Percentiles rank a stretch among this genome's conserved stretches.
Evolutionary conservation across 2,888 invertebrate species (phyloP).

Genomic region (Zelleria hepariella): DNA sequence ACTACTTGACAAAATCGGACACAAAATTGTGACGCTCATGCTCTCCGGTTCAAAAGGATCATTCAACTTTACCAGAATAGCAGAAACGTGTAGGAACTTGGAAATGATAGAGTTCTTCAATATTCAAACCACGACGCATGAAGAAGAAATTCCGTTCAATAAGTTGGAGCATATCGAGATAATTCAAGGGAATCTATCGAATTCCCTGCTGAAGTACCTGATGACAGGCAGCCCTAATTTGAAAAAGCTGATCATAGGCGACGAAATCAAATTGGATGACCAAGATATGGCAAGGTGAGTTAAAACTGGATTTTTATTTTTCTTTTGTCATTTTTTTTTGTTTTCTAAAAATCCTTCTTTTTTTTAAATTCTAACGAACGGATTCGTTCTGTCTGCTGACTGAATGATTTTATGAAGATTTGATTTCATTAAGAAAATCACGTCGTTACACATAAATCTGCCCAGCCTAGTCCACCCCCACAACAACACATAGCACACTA

Average conservation of each 20-base stretch:
- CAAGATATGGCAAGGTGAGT: slow-evolving; percentile 75
- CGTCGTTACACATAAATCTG: too few relatives aligned
- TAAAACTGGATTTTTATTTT: not conserved
- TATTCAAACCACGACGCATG: slow-evolving; percentile 73
- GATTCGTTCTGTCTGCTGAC: too few relatives aligned
- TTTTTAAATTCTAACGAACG: too few relatives aligned
- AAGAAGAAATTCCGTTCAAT: slow-evolving; percentile 70
- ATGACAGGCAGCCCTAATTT: slow-evolving; percentile 73
- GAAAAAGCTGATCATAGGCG: slow-evolving; percentile 75
- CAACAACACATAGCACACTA: too few relatives aligned
- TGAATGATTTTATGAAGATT: too few relatives aligned
- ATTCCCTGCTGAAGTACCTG: slow-evolving; percentile 71
- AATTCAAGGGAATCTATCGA: slow-evolving; percentile 74
- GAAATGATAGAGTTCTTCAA: slow-evolving; percentile 77
- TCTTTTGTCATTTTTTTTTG: not conserved
- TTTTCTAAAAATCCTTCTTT: too few relatives aligned
- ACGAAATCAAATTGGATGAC: slow-evolving; percentile 76
- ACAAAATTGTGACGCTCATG: slow-evolving; percentile 69
- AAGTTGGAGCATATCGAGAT: slow-evolving; percentile 77
- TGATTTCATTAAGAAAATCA: too few relatives aligned
- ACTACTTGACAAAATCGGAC: slow-evolving; percentile 68
- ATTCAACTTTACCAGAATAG: slow-evolving; percentile 72
- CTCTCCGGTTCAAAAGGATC: slow-evolving; percentile 71
- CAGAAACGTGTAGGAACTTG: slow-evolving; percentile 72
- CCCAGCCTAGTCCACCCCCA: too few relatives aligned